phyloP scores from a whole-genome alignment of 2,113 vertebrate genomes.

The Eolophus roseicapilla region DNA sequence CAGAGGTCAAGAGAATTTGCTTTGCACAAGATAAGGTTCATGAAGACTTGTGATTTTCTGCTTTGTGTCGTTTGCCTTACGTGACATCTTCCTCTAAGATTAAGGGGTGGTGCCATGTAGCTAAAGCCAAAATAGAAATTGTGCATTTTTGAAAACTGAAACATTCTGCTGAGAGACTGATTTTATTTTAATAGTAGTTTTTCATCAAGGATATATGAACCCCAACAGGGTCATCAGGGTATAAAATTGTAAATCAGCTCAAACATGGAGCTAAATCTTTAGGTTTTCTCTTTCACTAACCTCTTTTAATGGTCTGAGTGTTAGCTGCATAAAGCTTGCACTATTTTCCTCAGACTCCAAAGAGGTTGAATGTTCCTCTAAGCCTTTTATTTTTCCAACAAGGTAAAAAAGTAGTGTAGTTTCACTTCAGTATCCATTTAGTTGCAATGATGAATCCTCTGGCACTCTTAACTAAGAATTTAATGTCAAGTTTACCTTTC shows the following conservation, averaged over 20 bases:
- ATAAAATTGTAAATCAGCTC: constrained; percentile 25
- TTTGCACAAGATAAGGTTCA: background rate
- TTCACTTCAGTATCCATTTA: background rate
- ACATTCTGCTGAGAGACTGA: background rate
- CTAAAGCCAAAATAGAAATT: background rate
- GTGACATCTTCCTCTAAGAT: background rate
- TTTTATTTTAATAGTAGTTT: background rate
- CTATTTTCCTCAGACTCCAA: background rate
- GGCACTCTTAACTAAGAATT: constrained; percentile 59
- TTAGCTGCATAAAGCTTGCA: constrained; percentile 3
- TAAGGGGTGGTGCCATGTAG: background rate
- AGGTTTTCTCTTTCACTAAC: background rate
- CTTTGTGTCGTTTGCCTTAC: background rate
- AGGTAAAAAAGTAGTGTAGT: background rate
- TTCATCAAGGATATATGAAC: background rate
- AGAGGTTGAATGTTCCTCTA: constrained; percentile 10
- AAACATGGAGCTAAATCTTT: background rate
- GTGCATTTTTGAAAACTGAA: background rate
- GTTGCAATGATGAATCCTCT: constrained; percentile 57
- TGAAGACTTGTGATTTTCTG: background rate
- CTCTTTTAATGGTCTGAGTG: constrained; percentile 15
- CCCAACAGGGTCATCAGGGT: background rate
- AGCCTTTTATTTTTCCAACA: constrained; percentile 38
- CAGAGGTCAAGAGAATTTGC: constrained; percentile 20
- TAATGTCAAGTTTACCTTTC: constrained; percentile 68